phyloP scores from a whole-genome alignment of 2,888 invertebrate genomes.

The Thymelicus acteon region DNA sequence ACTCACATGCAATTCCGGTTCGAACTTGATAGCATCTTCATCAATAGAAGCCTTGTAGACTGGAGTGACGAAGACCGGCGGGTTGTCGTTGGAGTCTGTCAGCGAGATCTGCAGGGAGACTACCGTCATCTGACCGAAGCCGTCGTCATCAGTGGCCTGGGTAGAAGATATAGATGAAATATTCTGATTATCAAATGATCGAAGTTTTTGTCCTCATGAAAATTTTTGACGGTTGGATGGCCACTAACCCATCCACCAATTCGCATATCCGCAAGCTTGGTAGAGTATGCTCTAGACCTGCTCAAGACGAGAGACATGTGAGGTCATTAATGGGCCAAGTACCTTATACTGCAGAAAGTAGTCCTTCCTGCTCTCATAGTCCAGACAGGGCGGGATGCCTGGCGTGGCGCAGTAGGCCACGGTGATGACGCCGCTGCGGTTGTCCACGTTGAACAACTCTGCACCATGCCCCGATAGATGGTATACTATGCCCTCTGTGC shows the following conservation, averaged over 20 bases:
- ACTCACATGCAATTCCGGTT: slow-evolving; percentile 86
- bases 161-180: background rate
- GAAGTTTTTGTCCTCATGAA: too few relatives aligned
- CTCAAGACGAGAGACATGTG: too few relatives aligned
- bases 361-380: slow-evolving; percentile 92
- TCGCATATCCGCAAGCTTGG: too few relatives aligned
- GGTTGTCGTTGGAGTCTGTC: slow-evolving; percentile 94
- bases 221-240: too few relatives aligned
- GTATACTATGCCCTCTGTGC: slow-evolving; percentile 93
- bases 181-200: too few relatives aligned
- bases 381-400: slow-evolving; percentile 90
- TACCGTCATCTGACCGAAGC: slow-evolving; percentile 90
- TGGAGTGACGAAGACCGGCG: slow-evolving; percentile 91
- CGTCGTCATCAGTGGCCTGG: slow-evolving; percentile 94
- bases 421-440: slow-evolving; percentile 91
- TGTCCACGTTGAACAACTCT: slow-evolving; percentile 92
- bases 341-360: slow-evolving; percentile 94
- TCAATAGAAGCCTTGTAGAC: slow-evolving; percentile 93
- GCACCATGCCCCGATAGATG: slow-evolving; percentile 92
- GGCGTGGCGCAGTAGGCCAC: slow-evolving; percentile 90
- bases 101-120: slow-evolving; percentile 92
- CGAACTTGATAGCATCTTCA: slow-evolving; percentile 93
- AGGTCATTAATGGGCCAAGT: slow-evolving; percentile 14
- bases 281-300: too few relatives aligned
- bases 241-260: too few relatives aligned